phyloP scores from a whole-genome alignment of 2,888 invertebrate species.

The Geotrupes spiniger region DNA sequence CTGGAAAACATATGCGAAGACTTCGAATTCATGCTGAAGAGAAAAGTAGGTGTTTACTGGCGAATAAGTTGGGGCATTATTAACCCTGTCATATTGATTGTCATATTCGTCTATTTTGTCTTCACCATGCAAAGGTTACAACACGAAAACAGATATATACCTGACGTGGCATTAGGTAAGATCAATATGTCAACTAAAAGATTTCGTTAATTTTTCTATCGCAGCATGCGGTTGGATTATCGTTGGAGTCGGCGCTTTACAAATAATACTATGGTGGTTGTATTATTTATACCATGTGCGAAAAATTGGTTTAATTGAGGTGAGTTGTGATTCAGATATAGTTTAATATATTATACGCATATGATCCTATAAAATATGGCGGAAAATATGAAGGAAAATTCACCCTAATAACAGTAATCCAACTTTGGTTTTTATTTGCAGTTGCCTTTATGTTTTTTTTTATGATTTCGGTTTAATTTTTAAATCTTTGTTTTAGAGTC shows the following conservation, averaged over 20 bases:
- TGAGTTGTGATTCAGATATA: conserved; percentile 25
- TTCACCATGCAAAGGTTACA: conserved; percentile 58
- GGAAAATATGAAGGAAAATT: no score
- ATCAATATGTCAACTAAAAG: conserved; percentile 17
- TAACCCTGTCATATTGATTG: conserved; percentile 67
- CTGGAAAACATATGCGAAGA: conserved; percentile 67
- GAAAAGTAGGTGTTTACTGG: conserved; percentile 72
- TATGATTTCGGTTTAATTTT: no score
- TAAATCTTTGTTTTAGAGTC: conserved; percentile 35
- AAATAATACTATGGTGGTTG: conserved; percentile 53
- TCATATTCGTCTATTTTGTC: conserved; percentile 71
- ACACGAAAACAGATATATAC: conserved; percentile 61
- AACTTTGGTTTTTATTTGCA: no score
- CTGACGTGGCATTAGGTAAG: conserved; percentile 62
- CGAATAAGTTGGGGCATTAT: conserved; percentile 74
- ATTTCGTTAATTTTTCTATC: conserved; percentile 21
- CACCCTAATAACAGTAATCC: no score
- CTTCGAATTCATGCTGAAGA: conserved; percentile 76
- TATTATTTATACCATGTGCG: conserved; percentile 38
- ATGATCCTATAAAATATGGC: no score
- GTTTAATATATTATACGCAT: no score
- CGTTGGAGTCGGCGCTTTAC: conserved; percentile 50
- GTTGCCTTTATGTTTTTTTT: no score
- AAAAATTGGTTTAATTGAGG: conserved; percentile 36
- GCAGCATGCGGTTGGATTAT: conserved; percentile 56